These are phyloP conservation scores for Tetramorium simillimum DNA, from an alignment of 1,140 invertebrate genomes.

Conservation along the genomic window DNA sequence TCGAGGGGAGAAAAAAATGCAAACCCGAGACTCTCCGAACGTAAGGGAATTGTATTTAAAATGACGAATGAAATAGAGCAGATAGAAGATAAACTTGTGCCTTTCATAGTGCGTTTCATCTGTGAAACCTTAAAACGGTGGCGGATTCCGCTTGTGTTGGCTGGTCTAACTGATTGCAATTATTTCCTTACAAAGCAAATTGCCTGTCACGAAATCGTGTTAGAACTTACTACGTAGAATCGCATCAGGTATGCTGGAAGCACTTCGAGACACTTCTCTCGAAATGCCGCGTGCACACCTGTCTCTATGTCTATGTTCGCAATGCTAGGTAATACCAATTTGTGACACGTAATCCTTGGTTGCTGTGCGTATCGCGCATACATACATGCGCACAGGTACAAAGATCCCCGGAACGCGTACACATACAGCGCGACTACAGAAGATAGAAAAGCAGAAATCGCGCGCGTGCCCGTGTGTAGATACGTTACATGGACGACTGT, in stretches of 20 bases:
- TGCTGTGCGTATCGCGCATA: conserved; percentile 63
- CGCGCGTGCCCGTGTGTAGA: background rate
- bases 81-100: background rate
- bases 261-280: conserved; percentile 65
- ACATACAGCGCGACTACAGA: conserved; percentile 2
- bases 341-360: conserved; percentile 75
- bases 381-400: background rate
- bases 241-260: conserved; percentile 70
- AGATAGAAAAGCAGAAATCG: conserved; percentile 56
- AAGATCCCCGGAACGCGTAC: background rate
- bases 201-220: conserved; percentile 64
- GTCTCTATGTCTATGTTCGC: conserved; percentile 52
- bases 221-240: conserved; percentile 62
- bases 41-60: conserved; percentile 18
- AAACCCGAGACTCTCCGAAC: background rate
- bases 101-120: background rate
- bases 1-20: background rate
- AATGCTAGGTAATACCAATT: conserved; percentile 70
- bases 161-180: conserved; percentile 63
- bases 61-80: background rate
- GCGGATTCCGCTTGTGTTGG: conserved; percentile 15
- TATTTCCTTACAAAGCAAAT: conserved; percentile 71
- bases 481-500: background rate
- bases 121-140: conserved; percentile 43
- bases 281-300: conserved; percentile 66